These are phyloP conservation scores for Anagrus nilaparvatae DNA, from an alignment of 1,140 invertebrate species.

Conservation along the genomic window DNA sequence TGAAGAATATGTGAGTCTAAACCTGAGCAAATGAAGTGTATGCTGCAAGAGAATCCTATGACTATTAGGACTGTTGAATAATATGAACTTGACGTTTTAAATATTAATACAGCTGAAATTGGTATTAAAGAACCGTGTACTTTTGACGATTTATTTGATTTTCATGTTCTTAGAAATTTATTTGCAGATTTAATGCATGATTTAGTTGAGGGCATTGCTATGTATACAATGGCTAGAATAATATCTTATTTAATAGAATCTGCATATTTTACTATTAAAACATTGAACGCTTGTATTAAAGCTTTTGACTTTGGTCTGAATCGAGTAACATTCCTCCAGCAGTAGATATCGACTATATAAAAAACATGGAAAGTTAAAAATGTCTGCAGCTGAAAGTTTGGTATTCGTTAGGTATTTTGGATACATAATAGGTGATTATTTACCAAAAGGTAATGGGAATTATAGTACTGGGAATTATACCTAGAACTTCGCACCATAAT, in stretches of 20 bases:
- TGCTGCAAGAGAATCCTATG: background rate
- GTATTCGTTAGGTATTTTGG: slow-evolving; percentile 24
- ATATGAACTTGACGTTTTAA: slow-evolving; percentile 8
- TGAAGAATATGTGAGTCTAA: slow-evolving; percentile 22
- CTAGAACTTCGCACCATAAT: slow-evolving; percentile 18
- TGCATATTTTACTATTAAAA: slow-evolving; percentile 18
- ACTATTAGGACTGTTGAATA: slow-evolving; percentile 5
- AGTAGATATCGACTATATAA: slow-evolving; percentile 16
- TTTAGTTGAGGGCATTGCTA: slow-evolving; percentile 11
- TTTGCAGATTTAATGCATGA: slow-evolving; percentile 17
- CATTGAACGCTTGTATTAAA: slow-evolving; percentile 19
- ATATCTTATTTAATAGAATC: slow-evolving; percentile 15
- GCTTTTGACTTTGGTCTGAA: slow-evolving; percentile 20
- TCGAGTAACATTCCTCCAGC: slow-evolving; percentile 20
- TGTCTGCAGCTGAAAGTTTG: slow-evolving; percentile 24
- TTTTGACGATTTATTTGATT: slow-evolving; percentile 16
- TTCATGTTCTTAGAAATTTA: slow-evolving; percentile 13
- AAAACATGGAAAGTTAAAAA: slow-evolving; percentile 17
- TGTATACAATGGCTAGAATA: slow-evolving; percentile 13
- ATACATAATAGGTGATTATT: slow-evolving; percentile 21
- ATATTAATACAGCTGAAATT: slow-evolving; percentile 5
- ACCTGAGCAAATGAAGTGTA: background rate
- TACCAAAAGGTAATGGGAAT: slow-evolving; percentile 14
- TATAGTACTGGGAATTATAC: slow-evolving; percentile 23
- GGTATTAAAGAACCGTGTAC: slow-evolving; percentile 12